Base-by-base conservation (phyloP, 1,140 invertebrate species). In the Drosophila bocki region DNA sequence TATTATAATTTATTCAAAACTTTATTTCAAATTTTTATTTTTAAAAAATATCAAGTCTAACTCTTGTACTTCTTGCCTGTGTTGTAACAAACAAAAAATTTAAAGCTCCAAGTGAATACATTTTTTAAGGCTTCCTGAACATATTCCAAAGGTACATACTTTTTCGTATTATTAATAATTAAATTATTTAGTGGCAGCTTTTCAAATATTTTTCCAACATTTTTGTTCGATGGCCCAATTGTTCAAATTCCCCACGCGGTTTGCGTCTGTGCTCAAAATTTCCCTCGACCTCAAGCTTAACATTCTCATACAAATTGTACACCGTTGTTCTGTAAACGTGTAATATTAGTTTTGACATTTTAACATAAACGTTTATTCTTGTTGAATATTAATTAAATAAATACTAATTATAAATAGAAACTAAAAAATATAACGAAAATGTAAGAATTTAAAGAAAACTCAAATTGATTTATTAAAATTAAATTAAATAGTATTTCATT, bases 121-220 rank as follows among this genome's bases (percentile, higher is more conserved):
- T 26, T 26, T 48, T 15, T 22, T 7, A 22, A 13, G 2, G 2
- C 3, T 22, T 48, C 7, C 7, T 15, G 22, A 26, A 22, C 8
- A 15, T 13, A 26, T 47, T 26, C 13, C 8, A 8, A 15, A 48
- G 13, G 47, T 48, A 48, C 26, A 29, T 15, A 15, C 47, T n/a
- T 29, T 29, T 9, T 29, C 26, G 7, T 4, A 4, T 48, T 29
- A 44, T 17, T 44, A 11, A 17, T 44, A 44, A 44, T 5, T 29
- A 29, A 29, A 50, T 29, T 50, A 29, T n/a, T 50, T 9, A 29
- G 15, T 15, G 26, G 22, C 8, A 50, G 47, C 47, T 50, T 50
- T 50, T 45, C 17, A 45, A 45, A 45, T 45, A 45, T 45, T 45
- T 45, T 45, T 11, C 26, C 41, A 50, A 50, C 26, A 29, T 50